Evolutionary conservation across 2,113 vertebrate species (phyloP).

Genomic region (Chamaea fasciata): DNA sequence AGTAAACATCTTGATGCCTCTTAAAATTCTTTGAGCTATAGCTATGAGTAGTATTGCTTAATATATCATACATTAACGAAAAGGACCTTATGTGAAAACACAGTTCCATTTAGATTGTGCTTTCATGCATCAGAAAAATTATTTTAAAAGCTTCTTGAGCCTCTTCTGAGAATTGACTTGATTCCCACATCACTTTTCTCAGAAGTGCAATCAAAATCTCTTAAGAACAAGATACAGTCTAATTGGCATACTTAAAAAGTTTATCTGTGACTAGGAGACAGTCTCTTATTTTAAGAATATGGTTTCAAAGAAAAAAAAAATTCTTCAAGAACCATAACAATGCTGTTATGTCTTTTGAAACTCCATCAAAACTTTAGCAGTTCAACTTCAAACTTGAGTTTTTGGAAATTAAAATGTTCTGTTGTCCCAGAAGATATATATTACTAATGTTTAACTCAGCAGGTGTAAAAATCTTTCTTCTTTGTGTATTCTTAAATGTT

Average conservation of each 20-base stretch:
- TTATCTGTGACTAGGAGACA: neutral
- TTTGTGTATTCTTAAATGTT: neutral
- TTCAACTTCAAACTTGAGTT: neutral
- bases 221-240: neutral
- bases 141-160: conserved; percentile 12
- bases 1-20: neutral
- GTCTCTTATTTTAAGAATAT: neutral
- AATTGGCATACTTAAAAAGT: conserved; percentile 4
- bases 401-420: neutral
- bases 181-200: neutral
- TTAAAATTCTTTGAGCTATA: neutral
- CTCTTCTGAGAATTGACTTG: neutral
- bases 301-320: neutral
- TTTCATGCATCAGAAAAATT: conserved; percentile 5
- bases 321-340: neutral
- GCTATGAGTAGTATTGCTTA: neutral
- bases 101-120: neutral
- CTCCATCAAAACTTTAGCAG: neutral
- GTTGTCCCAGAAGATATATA: neutral
- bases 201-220: conserved; percentile 8
- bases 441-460: neutral
- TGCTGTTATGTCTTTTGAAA: neutral
- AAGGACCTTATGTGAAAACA: conserved; percentile 1
- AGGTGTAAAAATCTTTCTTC: neutral
- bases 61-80: neutral